Percentiles rank a stretch among this genome's conserved stretches.
These are phyloP conservation scores for Coracias cyanogaster DNA, from an alignment of 2,797 vertebrate genomes.

Conservation along the genomic window DNA sequence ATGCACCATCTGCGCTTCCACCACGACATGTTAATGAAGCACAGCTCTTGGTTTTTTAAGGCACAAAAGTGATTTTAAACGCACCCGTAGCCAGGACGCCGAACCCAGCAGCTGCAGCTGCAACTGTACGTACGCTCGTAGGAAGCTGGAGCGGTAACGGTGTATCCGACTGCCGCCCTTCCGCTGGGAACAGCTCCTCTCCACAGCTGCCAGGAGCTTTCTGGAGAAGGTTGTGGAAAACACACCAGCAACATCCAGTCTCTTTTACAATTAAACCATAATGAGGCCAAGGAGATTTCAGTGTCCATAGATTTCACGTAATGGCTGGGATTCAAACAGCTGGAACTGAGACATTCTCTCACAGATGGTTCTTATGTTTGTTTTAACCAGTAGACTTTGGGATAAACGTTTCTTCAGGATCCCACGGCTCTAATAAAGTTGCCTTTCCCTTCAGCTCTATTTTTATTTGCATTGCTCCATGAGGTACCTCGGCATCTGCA, in stretches of 20 bases:
- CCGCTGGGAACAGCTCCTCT: not conserved
- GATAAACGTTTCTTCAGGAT: not conserved
- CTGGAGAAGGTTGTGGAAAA: not conserved
- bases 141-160: not conserved
- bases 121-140: rapidly evolving
- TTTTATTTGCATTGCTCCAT: constrained; percentile 17
- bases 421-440: not conserved
- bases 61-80: not conserved
- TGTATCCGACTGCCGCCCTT: not conserved
- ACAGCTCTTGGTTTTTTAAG: not conserved
- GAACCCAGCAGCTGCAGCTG: constrained; percentile 33
- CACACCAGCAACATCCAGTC: not conserved
- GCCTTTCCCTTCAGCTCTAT: not conserved
- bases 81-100: not conserved
- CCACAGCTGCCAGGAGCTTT: constrained; percentile 6
- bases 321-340: not conserved
- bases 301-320: constrained; percentile 17
- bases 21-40: not conserved
- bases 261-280: not conserved
- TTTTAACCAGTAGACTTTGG: constrained; percentile 16
- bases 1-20: constrained; percentile 53
- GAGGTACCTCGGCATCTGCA: not conserved
- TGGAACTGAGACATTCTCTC: not conserved
- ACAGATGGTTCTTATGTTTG: not conserved
- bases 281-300: constrained; percentile 24